phyloP scores from a whole-genome alignment of 2,797 vertebrate species.

The Rachycentron canadum region DNA sequence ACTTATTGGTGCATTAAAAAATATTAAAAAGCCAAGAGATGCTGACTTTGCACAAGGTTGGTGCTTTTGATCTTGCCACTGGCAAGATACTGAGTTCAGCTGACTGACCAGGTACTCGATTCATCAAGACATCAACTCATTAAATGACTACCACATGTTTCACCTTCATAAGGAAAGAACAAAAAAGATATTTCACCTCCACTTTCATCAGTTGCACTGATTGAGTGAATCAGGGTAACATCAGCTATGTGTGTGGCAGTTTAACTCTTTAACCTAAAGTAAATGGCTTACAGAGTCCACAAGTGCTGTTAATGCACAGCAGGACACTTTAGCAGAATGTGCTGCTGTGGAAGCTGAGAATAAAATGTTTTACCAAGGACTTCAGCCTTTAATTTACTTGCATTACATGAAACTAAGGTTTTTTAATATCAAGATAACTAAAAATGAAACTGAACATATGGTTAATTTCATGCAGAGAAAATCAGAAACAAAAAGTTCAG shows the following conservation, averaged over 20 bases:
- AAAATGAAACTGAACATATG: not conserved
- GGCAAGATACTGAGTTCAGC: slow-evolving; percentile 41
- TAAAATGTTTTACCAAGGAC: not conserved
- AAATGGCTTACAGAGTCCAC: not conserved
- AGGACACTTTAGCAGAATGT: slow-evolving; percentile 3
- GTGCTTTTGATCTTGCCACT: slow-evolving; percentile 55
- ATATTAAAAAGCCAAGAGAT: slow-evolving; percentile 34
- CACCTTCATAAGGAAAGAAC: slow-evolving; percentile 32
- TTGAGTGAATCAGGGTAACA: no score
- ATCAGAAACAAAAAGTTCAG: not conserved
- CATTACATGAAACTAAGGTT: not conserved
- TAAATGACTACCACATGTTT: slow-evolving; percentile 60
- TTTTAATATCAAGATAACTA: not conserved
- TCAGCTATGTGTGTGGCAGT: not conserved
- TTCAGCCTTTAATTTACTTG: not conserved
- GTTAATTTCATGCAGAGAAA: not conserved
- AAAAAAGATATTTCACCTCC: no score
- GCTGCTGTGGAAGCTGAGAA: not conserved
- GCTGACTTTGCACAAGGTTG: slow-evolving; percentile 30
- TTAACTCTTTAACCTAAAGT: slow-evolving; percentile 7
- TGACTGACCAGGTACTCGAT: slow-evolving; percentile 48
- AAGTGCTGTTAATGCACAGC: not conserved
- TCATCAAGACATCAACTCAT: slow-evolving; percentile 42
- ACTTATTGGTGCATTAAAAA: slow-evolving; percentile 40
- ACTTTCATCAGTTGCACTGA: not conserved